Conservation (phyloP, 2,797 vertebrate genomes). For the Harpagifer antarcticus region DNA sequence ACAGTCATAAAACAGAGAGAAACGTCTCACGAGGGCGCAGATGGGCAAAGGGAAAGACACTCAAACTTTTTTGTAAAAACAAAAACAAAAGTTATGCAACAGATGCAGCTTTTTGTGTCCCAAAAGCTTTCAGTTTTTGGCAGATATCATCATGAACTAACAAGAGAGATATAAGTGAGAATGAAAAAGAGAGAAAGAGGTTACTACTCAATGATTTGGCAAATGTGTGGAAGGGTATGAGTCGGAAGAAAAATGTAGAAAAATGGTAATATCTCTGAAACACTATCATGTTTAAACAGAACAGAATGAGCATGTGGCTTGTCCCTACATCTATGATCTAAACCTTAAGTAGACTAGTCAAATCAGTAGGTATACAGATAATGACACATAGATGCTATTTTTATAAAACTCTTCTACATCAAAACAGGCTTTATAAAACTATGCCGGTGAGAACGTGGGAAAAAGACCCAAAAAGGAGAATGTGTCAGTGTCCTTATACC, state of each 20-base stretch:
- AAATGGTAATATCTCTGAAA: conserved; percentile 26
- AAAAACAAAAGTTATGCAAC: conserved; percentile 16
- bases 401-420: not conserved
- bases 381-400: not conserved
- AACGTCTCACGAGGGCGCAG: conserved; percentile 57
- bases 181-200: conserved; percentile 18
- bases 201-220: conserved; percentile 16
- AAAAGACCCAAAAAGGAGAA: not conserved
- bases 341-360: conserved; percentile 23
- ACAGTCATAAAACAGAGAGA: conserved; percentile 80
- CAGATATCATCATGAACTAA: conserved; percentile 24
- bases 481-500: conserved; percentile 46
- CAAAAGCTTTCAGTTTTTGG: conserved; percentile 30
- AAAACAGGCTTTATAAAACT: not conserved
- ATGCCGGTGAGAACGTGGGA: not conserved
- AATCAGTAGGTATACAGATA: conserved; percentile 43
- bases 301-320: conserved; percentile 32
- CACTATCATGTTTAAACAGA: conserved; percentile 27
- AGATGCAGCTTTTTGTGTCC: conserved; percentile 25
- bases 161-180: conserved; percentile 7
- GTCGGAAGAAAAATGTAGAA: conserved; percentile 28
- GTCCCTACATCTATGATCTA: conserved; percentile 29
- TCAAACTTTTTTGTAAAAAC: conserved; percentile 11
- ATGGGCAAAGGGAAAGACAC: conserved; percentile 38
- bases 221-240: conserved; percentile 39